These are phyloP conservation scores for Eidolon dupreanum DNA, from an alignment of 2,797 vertebrate genomes.

Conservation along the genomic window DNA sequence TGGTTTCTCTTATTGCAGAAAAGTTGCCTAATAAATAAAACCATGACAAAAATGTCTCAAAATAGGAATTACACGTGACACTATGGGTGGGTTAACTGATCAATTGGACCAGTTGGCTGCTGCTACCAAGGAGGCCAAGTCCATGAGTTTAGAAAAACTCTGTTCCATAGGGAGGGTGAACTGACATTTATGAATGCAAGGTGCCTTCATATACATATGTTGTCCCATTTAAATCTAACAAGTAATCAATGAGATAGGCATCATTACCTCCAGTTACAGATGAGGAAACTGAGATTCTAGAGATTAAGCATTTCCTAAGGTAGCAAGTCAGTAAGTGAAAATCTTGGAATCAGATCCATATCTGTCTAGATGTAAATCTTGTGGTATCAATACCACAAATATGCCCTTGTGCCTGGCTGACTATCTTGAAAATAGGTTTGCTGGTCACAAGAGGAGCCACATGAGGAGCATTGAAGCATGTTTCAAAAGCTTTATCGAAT, in stretches of 20 bases:
- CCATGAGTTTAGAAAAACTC: neutral
- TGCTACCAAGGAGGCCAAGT: neutral
- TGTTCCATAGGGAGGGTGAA: neutral
- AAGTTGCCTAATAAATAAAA: neutral
- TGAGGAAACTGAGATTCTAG: neutral
- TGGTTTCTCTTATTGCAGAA: neutral
- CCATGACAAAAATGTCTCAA: neutral
- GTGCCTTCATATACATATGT: neutral
- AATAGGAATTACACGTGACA: neutral
- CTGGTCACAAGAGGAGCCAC: neutral
- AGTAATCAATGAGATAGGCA: neutral
- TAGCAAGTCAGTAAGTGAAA: neutral
- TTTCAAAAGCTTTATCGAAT: conserved; percentile 11
- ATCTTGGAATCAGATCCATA: neutral
- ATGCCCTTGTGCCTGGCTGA: neutral
- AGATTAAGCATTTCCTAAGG: neutral
- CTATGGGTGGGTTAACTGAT: neutral
- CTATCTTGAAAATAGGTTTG: neutral
- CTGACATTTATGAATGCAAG: neutral
- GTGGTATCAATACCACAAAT: neutral
- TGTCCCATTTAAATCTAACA: neutral
- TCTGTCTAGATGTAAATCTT: neutral
- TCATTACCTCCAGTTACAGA: neutral
- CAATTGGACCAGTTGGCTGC: neutral
- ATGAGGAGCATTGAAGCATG: neutral